Conservation (phyloP, 2,797 vertebrate genomes). For the Oceanodroma leucorhoa region DNA sequence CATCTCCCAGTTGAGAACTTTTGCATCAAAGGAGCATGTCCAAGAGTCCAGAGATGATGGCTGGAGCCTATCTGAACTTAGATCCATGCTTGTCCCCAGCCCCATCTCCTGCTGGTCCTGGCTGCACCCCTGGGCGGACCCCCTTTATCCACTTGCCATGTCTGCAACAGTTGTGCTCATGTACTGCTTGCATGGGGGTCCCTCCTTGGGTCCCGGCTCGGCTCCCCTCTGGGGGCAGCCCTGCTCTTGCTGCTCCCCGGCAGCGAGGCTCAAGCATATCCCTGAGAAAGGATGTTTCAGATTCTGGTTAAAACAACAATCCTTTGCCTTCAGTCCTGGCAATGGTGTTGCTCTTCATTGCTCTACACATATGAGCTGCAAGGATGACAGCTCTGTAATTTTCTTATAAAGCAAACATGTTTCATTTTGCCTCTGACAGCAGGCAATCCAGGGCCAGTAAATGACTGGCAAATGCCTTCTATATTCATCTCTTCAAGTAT, state of each 20-base stretch:
- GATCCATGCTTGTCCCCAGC: neutral
- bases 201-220: neutral
- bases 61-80: neutral
- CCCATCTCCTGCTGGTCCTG: neutral
- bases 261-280: neutral
- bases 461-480: constrained; percentile 80
- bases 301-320: neutral
- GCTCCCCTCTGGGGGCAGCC: neutral
- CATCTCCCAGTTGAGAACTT: neutral
- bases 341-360: neutral
- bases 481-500: constrained; percentile 76
- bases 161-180: neutral
- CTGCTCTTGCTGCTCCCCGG: neutral
- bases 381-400: constrained; percentile 15
- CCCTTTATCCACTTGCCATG: neutral
- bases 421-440: constrained; percentile 76
- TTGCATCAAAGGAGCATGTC: neutral
- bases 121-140: neutral
- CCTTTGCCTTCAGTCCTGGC: neutral
- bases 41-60: neutral
- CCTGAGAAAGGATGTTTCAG: neutral
- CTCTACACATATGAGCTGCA: neutral
- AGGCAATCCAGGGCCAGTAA: constrained; percentile 74
- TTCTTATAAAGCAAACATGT: neutral
- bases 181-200: neutral